Evolutionary conservation across 1,140 invertebrate species (phyloP), one percentile per base, ranked within the genome.

Genomic region (Portunus trituberculatus): DNA sequence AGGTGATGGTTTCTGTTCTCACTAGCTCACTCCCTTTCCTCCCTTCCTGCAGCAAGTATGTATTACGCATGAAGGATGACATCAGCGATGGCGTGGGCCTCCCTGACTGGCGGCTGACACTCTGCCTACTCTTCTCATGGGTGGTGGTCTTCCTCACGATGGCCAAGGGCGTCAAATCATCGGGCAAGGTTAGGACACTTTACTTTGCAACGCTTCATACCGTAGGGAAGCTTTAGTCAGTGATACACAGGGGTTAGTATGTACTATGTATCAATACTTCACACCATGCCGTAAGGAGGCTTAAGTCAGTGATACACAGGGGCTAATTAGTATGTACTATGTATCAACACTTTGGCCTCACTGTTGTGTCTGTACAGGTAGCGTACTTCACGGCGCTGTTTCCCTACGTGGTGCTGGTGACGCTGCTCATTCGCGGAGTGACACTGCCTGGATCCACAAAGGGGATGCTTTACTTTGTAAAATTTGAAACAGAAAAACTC

Each of bases 321-420:
- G 12, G 20, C 20, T 76, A n/a, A 1, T 25, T 76, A 7, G 20
- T 10, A 20, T 76, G 59, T 20, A 8, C 59, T 76, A 4, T 76
- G 10, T 76, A 4, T 76, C 67, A 7, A 8, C 67, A 7, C 10
- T 0, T 59, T 12, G 2, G 52, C 52, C 8, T 59, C 59, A 39
- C 59, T 91, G 14, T 45, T 4, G 46, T 7, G 14, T 20, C 52
- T 39, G 1, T 29, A 1, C 94, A 96, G 96, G 94, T 93, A 32
- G 96, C 96, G 0, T 99, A 99, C 96, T 99, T 99, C 96, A 97
- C 98, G 0, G 98, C 98, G 0, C 97, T 99, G 0, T 99, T 99
- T 96, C 98, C 98, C 0, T 99, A 99, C 96, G 97, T 99, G 0
- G 98, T 99, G n/a, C 97, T 99, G 96, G 97, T 98, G 3, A 98